Conservation (phyloP, 2,797 vertebrate species). For the Synanceia verrucosa region DNA sequence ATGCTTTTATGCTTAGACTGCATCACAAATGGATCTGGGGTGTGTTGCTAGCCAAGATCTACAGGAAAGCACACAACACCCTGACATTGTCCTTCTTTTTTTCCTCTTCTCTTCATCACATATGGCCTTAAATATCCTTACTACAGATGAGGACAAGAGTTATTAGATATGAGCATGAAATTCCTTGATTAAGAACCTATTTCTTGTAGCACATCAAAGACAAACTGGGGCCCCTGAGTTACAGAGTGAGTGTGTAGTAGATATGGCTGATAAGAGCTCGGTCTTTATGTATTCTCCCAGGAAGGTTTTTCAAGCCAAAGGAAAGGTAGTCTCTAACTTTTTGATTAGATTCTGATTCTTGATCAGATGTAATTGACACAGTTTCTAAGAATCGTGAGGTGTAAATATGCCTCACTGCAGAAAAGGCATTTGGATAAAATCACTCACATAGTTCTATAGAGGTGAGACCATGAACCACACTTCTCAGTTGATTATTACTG, state of each 20-base stretch:
- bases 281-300: constrained; percentile 27
- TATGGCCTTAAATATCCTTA: constrained; percentile 40
- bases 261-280: constrained; percentile 45
- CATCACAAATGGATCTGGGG: constrained; percentile 25
- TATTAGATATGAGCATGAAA: constrained; percentile 55
- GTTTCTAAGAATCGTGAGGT: constrained; percentile 43
- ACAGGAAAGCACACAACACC: constrained; percentile 7
- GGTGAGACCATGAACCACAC: constrained; percentile 31
- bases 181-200: constrained; percentile 47
- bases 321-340: constrained; percentile 40
- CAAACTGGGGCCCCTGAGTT: constrained; percentile 5
- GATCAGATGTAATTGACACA: constrained; percentile 63
- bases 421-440: constrained; percentile 47
- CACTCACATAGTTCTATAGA: constrained; percentile 5
- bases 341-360: too few relatives aligned
- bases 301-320: constrained; percentile 57
- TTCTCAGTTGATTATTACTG: constrained; percentile 30
- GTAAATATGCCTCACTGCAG: constrained; percentile 25
- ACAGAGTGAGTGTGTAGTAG: constrained; percentile 12
- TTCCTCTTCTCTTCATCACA: constrained; percentile 1
- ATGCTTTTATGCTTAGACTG: constrained; percentile 47
- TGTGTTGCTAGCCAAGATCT: constrained; percentile 21
- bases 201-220: constrained; percentile 56
- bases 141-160: constrained; percentile 30
- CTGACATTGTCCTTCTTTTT: constrained; percentile 19